Base-by-base conservation (phyloP, 2,888 invertebrate genomes). In the Loripinus fragilis region DNA sequence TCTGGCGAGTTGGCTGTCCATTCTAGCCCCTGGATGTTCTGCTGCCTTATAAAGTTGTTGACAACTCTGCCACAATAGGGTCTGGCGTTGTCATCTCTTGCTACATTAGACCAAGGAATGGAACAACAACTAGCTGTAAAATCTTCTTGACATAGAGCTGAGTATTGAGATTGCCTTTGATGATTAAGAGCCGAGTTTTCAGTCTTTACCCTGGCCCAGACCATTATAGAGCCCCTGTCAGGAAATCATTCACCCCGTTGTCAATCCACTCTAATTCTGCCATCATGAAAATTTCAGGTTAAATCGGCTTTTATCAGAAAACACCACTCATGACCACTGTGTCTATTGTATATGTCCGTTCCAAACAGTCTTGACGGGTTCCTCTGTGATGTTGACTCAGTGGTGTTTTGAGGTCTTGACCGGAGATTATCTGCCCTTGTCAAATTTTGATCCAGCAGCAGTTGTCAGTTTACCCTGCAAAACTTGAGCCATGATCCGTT, bases 181-280 rank as follows among this genome's bases (percentile, higher is more conserved):
- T 52, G n/a, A 73, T 48, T n/a, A 42, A 73, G n/a, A 48, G 66
- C 73, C 66, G 50, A 25, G 73, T 52, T 28, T 52, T 52, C 52
- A 23, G 52, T 25, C 1, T 52, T 60, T 33, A 60, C 33, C 60
- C 30, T 20, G 30, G 60, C 33, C 33, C 12, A 30, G 60, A 60
- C 33, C 60, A 33, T 30, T 60, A 60, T 33, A 60, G 60, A 60
- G 60, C 60, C 71, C 12, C 12, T 35, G 23, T 60, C 60, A 15
- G 33, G 15, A 33, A 33, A 33, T 5, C 60, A 12, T 33, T 60
- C 60, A 20, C 60, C 60, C 28, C 17, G 33, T 17, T 20, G 60
- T 60, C 33, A 33, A 17, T 17, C 30, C 60, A 60, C 60, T 55
- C 28, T 55, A 55, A 28, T 28, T 23, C 55, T 23, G 28, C 55